Conservation (phyloP, 1,140 invertebrate species). For the Drosophila equinoxialis region DNA sequence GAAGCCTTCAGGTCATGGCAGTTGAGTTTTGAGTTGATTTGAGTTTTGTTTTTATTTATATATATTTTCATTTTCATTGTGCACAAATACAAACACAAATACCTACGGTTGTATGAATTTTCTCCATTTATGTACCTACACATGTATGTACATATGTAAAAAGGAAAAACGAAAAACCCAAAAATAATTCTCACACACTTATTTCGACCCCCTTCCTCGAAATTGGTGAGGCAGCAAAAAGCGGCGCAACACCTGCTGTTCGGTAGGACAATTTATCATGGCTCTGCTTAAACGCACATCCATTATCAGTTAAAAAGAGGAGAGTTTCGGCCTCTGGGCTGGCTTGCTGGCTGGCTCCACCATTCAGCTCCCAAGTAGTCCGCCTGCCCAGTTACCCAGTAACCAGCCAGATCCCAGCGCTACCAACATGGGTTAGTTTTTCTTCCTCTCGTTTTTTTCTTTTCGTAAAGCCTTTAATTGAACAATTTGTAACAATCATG, state of each 20-base stretch:
- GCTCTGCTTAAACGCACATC: conserved; percentile 77
- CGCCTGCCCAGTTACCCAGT: background rate
- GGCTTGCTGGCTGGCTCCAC: conserved; percentile 18
- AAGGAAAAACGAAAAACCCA: conserved; percentile 35
- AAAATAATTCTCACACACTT: conserved; percentile 62
- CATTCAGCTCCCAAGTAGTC: conserved; percentile 10
- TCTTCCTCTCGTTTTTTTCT: conserved; percentile 17
- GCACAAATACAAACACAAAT: conserved; percentile 56
- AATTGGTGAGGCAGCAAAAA: conserved; percentile 25
- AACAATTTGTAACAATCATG: conserved; percentile 82
- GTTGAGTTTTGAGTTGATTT: conserved; percentile 36
- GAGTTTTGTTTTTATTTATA: conserved; percentile 61
- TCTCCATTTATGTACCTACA: background rate
- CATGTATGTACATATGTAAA: background rate
- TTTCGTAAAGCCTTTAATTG: conserved; percentile 74
- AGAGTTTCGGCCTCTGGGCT: conserved; percentile 31
- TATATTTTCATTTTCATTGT: conserved; percentile 58
- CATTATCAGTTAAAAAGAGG: conserved; percentile 55
- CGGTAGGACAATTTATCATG: conserved; percentile 63
- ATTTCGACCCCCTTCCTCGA: conserved; percentile 32
- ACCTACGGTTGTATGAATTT: conserved; percentile 52
- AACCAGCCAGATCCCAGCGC: background rate
- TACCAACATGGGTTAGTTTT: conserved; percentile 4
- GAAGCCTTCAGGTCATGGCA: conserved; percentile 67
- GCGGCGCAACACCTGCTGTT: conserved; percentile 71